Percentiles rank a stretch among this genome's conserved stretches.
These are phyloP conservation scores for Spheniscus mendiculus DNA, from an alignment of 2,113 vertebrate genomes.

Conservation along the genomic window DNA sequence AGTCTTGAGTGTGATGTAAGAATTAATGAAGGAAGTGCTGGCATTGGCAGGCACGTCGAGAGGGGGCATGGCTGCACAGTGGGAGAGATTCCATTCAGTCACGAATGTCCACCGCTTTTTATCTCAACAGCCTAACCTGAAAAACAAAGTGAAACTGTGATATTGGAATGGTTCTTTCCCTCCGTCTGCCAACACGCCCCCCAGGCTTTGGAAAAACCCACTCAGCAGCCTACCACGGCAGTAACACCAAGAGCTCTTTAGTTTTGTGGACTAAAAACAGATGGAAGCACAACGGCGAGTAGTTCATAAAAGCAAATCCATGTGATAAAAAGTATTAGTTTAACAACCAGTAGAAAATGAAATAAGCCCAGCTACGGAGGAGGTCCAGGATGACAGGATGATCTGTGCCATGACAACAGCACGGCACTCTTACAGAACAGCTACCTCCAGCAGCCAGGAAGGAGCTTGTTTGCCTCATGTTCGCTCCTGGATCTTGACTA, in stretches of 20 bases:
- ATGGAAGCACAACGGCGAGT: rapidly evolving
- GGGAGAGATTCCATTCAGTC: conserved; percentile 71
- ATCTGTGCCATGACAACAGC: rapidly evolving
- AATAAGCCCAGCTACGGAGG: not conserved
- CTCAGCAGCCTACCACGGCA: not conserved
- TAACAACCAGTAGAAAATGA: not conserved
- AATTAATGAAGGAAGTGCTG: conserved; percentile 79
- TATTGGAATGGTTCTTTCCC: not conserved
- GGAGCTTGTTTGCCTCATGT: not conserved
- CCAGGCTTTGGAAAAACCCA: not conserved
- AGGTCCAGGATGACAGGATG: not conserved
- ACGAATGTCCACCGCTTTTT: conserved; percentile 71
- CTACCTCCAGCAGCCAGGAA: not conserved
- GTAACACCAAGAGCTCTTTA: not conserved
- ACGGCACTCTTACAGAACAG: rapidly evolving
- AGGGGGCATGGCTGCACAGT: conserved; percentile 72
- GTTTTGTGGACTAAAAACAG: not conserved
- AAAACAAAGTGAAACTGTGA: conserved; percentile 52
- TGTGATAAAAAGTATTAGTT: not conserved
- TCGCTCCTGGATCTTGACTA: rapidly evolving
- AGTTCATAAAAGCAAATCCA: not conserved
- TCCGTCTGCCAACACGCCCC: not conserved
- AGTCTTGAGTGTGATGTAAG: conserved; percentile 77
- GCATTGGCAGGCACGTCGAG: conserved; percentile 73
- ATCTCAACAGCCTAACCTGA: conserved; percentile 84